Percentiles rank a stretch among this genome's conserved stretches.
These are phyloP conservation scores for Lasioglossum zephyrum DNA, from an alignment of 2,888 invertebrate genomes.

Conservation along the genomic window DNA sequence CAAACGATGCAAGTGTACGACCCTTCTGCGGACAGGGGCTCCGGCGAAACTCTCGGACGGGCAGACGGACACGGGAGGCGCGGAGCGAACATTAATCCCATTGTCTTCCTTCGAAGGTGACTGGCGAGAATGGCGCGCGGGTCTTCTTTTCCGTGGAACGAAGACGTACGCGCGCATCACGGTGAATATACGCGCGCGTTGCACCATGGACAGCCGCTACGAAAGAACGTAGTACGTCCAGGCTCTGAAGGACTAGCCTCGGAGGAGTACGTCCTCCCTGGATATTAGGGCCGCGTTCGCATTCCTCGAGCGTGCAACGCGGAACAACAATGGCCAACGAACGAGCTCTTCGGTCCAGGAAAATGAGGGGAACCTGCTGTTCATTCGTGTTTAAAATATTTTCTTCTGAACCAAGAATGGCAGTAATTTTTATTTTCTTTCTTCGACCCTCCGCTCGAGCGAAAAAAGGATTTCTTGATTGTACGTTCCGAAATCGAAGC, in stretches of 20 bases:
- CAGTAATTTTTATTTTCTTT: background rate
- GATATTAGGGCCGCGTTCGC: slow-evolving; percentile 44
- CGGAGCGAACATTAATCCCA: slow-evolving; percentile 65
- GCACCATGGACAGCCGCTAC: slow-evolving; percentile 20
- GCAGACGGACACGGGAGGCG: slow-evolving; percentile 56
- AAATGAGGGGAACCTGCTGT: slow-evolving; percentile 18
- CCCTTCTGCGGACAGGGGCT: slow-evolving; percentile 16
- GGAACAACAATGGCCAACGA: slow-evolving; percentile 64
- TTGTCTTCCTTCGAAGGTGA: slow-evolving; percentile 58
- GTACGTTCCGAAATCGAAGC: background rate
- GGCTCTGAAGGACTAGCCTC: background rate
- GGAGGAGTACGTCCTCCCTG: background rate
- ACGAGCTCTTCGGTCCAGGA: slow-evolving; percentile 16
- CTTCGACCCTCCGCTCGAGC: background rate
- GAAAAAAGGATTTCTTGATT: background rate
- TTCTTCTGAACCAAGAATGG: background rate
- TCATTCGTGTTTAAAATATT: slow-evolving; percentile 13
- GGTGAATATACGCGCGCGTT: slow-evolving; percentile 27
- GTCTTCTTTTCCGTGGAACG: slow-evolving; percentile 58
- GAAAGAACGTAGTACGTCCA: background rate
- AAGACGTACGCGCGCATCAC: slow-evolving; percentile 56
- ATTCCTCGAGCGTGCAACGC: slow-evolving; percentile 49
- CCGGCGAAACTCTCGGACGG: slow-evolving; percentile 31
- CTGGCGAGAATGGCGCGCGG: slow-evolving; percentile 42
- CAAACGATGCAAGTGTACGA: slow-evolving; percentile 24